A percentile compares a stretch with the other conserved stretches of the same genome.
These are phyloP conservation scores for Keiferia lycopersicella DNA, from an alignment of 2,888 invertebrate genomes.

Conservation along the genomic window DNA sequence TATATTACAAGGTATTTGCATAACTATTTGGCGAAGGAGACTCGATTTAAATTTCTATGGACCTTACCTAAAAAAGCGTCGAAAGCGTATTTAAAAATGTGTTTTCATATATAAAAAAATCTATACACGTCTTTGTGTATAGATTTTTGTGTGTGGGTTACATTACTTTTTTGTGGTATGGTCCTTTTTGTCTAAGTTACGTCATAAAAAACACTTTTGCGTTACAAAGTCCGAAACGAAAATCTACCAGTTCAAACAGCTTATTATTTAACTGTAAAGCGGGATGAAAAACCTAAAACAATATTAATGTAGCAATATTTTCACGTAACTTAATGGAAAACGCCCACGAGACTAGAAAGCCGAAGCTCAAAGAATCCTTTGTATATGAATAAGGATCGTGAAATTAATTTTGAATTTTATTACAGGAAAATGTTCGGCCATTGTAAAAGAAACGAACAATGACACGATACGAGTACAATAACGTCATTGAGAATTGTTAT, in stretches of 20 bases:
- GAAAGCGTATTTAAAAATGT: too few species aligned
- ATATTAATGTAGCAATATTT: conserved; percentile 3
- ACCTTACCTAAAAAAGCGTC: too few species aligned
- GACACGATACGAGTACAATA: background rate
- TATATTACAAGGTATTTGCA: background rate
- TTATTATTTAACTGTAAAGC: background rate
- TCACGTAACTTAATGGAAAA: background rate
- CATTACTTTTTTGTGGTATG: too few species aligned
- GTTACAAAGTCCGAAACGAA: too few species aligned
- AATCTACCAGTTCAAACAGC: background rate
- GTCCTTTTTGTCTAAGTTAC: too few species aligned
- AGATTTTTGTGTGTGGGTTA: too few species aligned
- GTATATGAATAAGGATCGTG: conserved; percentile 1
- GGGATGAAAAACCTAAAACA: background rate
- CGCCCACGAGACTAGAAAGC: conserved; percentile 12
- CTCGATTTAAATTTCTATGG: too few species aligned
- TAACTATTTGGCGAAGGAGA: background rate
- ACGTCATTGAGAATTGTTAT: background rate
- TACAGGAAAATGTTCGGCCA: background rate
- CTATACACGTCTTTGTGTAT: too few species aligned
- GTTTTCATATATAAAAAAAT: too few species aligned
- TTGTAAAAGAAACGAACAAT: background rate
- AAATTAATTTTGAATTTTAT: background rate
- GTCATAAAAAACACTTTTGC: too few species aligned
- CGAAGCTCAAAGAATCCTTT: conserved; percentile 13